Evolutionary conservation across 1,140 invertebrate genomes (phyloP).

Genomic region (Sipha flava): DNA sequence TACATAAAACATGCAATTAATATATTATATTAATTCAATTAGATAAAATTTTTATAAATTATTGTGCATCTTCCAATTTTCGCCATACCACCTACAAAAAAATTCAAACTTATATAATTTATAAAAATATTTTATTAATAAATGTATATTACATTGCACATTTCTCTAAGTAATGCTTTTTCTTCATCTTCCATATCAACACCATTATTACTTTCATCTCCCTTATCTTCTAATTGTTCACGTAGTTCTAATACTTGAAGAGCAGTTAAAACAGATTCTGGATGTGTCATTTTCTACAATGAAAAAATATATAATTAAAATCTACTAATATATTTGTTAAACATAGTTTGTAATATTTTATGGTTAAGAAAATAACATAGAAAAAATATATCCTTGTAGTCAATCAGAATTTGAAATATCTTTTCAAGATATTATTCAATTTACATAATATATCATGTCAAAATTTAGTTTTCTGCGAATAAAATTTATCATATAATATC

Average conservation of each 20-base stretch:
- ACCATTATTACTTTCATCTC: slow-evolving; percentile 35
- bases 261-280: slow-evolving; percentile 82
- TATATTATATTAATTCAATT: not conserved
- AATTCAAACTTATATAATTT: slow-evolving; percentile 32
- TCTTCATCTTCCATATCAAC: slow-evolving; percentile 74
- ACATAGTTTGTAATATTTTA: too few relatives aligned
- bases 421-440: too few relatives aligned
- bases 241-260: slow-evolving; percentile 84
- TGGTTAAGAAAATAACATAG: too few relatives aligned
- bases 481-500: too few relatives aligned
- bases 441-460: too few relatives aligned
- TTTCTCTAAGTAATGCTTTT: slow-evolving; percentile 86
- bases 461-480: too few relatives aligned
- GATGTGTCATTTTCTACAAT: slow-evolving; percentile 46
- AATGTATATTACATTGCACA: slow-evolving; percentile 94
- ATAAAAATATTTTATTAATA: too few relatives aligned
- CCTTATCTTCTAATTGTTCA: slow-evolving; percentile 70
- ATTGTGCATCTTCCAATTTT: slow-evolving; percentile 55
- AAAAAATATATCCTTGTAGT: too few relatives aligned
- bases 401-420: too few relatives aligned
- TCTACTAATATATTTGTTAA: too few relatives aligned
- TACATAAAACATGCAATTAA: not conserved
- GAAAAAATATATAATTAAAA: not conserved
- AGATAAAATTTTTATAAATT: not conserved
- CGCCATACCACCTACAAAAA: slow-evolving; percentile 57